phyloP scores from a whole-genome alignment of 37 sponge, comb jelly and placozoan genomes.

The Cliona cf. orientalis region DNA sequence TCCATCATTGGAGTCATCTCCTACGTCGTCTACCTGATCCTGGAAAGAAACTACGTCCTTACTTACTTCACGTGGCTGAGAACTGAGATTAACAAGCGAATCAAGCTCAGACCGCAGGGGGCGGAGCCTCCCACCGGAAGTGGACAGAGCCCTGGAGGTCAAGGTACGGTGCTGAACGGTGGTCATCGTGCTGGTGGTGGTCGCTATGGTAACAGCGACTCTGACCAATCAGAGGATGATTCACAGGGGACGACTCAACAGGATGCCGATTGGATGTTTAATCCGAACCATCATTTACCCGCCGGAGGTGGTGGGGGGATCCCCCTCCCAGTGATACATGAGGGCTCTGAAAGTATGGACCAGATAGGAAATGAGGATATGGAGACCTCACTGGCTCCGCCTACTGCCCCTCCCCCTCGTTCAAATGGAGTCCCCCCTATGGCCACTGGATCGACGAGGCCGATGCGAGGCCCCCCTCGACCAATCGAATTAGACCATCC shows the following conservation, averaged over 20 bases:
- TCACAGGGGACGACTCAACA: slow-evolving; percentile 36
- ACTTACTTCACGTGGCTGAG: slow-evolving; percentile 33
- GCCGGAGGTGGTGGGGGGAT: neutral
- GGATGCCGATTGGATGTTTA: slow-evolving; percentile 1
- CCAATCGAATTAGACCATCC: neutral
- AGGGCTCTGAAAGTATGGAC: too few relatives aligned
- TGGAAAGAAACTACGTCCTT: slow-evolving; percentile 25
- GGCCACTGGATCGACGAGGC: too few relatives aligned
- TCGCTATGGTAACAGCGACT: slow-evolving; percentile 42
- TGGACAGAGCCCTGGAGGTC: neutral
- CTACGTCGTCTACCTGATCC: slow-evolving; percentile 35
- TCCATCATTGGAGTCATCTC: slow-evolving; percentile 36
- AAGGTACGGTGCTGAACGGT: slow-evolving; percentile 2
- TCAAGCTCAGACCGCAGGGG: neutral
- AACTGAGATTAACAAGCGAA: neutral
- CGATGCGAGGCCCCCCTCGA: too few relatives aligned
- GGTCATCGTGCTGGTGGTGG: neutral
- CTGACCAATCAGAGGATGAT: slow-evolving; percentile 45
- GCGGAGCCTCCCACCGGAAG: neutral
- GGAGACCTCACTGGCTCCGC: slow-evolving; percentile 14
- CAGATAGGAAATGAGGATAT: too few relatives aligned
- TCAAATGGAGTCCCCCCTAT: neutral
- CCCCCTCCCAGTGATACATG: too few relatives aligned
- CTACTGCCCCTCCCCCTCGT: neutral
- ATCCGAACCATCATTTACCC: neutral